Percentiles rank a stretch among this genome's conserved stretches.
These are phyloP conservation scores for Drosophila rubida DNA, from an alignment of 2,888 invertebrate genomes.

Conservation along the genomic window DNA sequence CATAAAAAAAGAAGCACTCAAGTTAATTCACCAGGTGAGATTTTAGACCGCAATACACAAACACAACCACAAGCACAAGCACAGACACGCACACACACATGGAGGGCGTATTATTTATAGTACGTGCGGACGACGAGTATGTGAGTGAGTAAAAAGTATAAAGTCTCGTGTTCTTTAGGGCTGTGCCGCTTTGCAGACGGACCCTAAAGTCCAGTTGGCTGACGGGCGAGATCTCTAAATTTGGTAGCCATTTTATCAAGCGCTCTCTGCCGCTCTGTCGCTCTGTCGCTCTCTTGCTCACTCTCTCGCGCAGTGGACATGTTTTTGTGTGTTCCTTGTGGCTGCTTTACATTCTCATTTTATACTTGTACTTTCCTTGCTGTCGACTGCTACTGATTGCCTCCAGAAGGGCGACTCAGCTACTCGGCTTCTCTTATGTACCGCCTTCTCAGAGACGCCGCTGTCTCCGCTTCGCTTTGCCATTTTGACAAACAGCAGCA, in stretches of 20 bases:
- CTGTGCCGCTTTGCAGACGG: slow-evolving; percentile 7
- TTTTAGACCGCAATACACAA: slow-evolving; percentile 24
- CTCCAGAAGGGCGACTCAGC: slow-evolving; percentile 30
- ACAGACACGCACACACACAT: slow-evolving; percentile 8
- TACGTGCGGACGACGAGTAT: slow-evolving; percentile 31
- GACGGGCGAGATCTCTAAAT: slow-evolving; percentile 43
- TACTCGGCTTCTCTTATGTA: slow-evolving; percentile 39
- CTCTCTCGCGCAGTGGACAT: slow-evolving; percentile 15
- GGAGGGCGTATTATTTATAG: slow-evolving; percentile 60
- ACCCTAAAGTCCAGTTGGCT: slow-evolving; percentile 56
- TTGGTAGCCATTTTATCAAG: slow-evolving; percentile 56
- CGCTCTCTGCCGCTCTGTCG: slow-evolving; percentile 2
- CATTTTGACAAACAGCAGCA: slow-evolving; percentile 69
- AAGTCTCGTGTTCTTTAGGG: slow-evolving; percentile 29
- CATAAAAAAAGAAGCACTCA: slow-evolving; percentile 45
- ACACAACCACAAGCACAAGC: slow-evolving; percentile 6
- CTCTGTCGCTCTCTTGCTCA: slow-evolving; percentile 10
- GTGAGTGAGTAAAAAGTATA: background rate
- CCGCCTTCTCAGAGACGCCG: slow-evolving; percentile 53
- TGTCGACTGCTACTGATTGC: slow-evolving; percentile 62
- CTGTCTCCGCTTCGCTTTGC: slow-evolving; percentile 48
- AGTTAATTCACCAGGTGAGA: slow-evolving; percentile 61
- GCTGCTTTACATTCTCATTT: slow-evolving; percentile 63
- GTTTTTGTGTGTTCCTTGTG: slow-evolving; percentile 33
- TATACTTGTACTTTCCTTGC: slow-evolving; percentile 46